Evolutionary conservation across 1,140 invertebrate genomes (phyloP), one percentile per base, ranked within the genome.

Genomic region (Caenorhabditis briggsae): DNA sequence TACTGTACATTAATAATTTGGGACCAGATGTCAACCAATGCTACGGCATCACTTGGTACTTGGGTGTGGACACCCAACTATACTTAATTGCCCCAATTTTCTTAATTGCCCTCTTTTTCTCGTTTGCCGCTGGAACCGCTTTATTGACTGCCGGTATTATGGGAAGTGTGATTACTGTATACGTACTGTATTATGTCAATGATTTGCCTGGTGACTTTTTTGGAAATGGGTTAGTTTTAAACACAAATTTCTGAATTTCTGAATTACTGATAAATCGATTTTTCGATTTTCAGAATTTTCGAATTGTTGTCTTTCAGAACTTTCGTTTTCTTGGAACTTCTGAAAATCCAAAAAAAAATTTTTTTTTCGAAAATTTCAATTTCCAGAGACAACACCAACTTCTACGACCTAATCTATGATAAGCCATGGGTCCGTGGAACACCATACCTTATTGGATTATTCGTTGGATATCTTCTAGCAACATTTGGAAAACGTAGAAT

Each of bases 1-100:
- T 87, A 6, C 55, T 87, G 0, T 87, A 87, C 43, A 56, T 87
- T 46, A 83, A 84, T 33, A 87, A 87, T 25, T 53, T 87, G 25
- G 41, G 8, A 16, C 16, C 65, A 0, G 41, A 82, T 33, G 46
- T 16, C 1, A 61, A 55, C 16, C 82, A 59, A 20, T 83, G 55
- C 33, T 83, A 61, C 46, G 82, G 59, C n/a, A 83, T 59, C 43
- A 78, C 70, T 3, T 78, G 70, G 70, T 78, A 78, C n/a, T 46
- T 78, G 6, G 70, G 48, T 8, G 70, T 43, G 8, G 70, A 78
- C n/a, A 78, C 70, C 12, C 70, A 78, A 23, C 12, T 78, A 12
- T 78, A 78, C 46, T 2, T 83, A 14, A 11, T 83, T 20, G 59
- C 59, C 43, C 59, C 55, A 14, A 9, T 64, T 2, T 59, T 83